Evolutionary conservation across 1,140 invertebrate genomes (phyloP).

Genomic region (Drosophila ogumai): DNA sequence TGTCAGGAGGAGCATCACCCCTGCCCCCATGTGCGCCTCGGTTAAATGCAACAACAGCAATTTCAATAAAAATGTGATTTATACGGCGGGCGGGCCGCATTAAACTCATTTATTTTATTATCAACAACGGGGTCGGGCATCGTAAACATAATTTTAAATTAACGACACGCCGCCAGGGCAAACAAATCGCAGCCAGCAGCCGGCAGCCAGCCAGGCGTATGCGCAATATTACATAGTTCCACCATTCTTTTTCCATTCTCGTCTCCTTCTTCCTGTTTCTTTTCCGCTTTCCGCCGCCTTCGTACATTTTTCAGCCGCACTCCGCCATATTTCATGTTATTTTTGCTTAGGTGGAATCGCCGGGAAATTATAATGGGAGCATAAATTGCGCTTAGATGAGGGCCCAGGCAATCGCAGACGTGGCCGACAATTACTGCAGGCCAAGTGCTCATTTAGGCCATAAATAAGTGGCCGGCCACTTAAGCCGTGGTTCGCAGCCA

Average conservation of each 20-base stretch:
- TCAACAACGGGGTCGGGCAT: slow-evolving; percentile 53
- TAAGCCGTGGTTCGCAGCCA: slow-evolving; percentile 49
- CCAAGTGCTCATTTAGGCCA: slow-evolving; percentile 58
- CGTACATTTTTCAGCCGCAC: slow-evolving; percentile 40
- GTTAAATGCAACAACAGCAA: slow-evolving; percentile 53
- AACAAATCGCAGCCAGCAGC: slow-evolving; percentile 51
- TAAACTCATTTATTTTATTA: slow-evolving; percentile 68
- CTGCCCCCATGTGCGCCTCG: not conserved
- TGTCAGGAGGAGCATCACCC: not conserved
- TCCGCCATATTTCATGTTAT: slow-evolving; percentile 56
- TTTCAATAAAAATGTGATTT: slow-evolving; percentile 67
- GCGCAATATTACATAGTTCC: slow-evolving; percentile 56
- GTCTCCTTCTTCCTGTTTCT: slow-evolving; percentile 5
- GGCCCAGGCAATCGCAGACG: slow-evolving; percentile 20
- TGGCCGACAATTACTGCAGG: slow-evolving; percentile 49
- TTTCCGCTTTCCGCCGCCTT: slow-evolving; percentile 12
- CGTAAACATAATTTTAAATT: slow-evolving; percentile 68
- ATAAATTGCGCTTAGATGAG: slow-evolving; percentile 60
- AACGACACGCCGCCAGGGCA: slow-evolving; percentile 57
- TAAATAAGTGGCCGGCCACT: slow-evolving; percentile 53
- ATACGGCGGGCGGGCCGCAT: slow-evolving; percentile 37
- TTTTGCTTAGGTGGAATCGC: slow-evolving; percentile 53
- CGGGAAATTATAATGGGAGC: slow-evolving; percentile 59
- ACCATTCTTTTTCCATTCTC: slow-evolving; percentile 12
- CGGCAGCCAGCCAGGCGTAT: slow-evolving; percentile 50